phyloP scores from a whole-genome alignment of 2,113 vertebrate species.

The Pelmatolapia mariae region DNA sequence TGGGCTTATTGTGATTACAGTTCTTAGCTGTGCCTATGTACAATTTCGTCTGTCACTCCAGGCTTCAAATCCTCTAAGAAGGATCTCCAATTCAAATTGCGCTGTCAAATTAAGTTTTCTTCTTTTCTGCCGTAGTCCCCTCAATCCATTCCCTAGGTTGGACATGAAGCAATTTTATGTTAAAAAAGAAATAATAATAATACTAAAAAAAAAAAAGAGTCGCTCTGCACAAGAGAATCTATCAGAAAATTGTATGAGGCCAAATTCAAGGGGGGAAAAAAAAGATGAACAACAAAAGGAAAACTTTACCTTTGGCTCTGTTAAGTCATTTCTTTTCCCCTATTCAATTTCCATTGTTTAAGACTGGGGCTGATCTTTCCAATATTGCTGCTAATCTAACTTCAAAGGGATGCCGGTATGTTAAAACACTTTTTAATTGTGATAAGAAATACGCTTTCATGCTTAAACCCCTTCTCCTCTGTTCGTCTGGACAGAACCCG shows the following conservation, averaged over 20 bases:
- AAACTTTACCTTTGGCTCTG: constrained; percentile 56
- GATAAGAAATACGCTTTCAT: constrained; percentile 66
- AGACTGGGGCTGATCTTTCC: constrained; percentile 43
- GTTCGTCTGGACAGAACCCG: constrained; percentile 47
- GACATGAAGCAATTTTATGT: constrained; percentile 36
- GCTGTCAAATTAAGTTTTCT: constrained; percentile 8
- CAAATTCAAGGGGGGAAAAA: constrained; percentile 8
- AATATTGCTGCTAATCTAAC: constrained; percentile 64
- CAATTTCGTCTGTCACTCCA: not conserved
- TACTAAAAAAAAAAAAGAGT: not conserved
- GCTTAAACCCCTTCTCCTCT: constrained; percentile 48
- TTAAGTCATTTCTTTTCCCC: constrained; percentile 44
- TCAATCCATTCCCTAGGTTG: constrained; percentile 26
- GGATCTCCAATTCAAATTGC: constrained; percentile 13
- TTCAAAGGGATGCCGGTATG: constrained; percentile 66
- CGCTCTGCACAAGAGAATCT: constrained; percentile 15
- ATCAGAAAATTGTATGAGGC: constrained; percentile 27
- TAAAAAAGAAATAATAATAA: constrained; percentile 21
- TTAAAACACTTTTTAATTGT: constrained; percentile 62
- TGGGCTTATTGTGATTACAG: not conserved
- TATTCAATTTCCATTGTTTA: constrained; percentile 50
- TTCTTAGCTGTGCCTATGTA: not conserved
- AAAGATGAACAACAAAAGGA: constrained; percentile 3
- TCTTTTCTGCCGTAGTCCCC: constrained; percentile 6
- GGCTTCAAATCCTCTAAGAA: not conserved